phyloP scores from a whole-genome alignment of 2,113 vertebrate genomes.

The Clarias batrachus region DNA sequence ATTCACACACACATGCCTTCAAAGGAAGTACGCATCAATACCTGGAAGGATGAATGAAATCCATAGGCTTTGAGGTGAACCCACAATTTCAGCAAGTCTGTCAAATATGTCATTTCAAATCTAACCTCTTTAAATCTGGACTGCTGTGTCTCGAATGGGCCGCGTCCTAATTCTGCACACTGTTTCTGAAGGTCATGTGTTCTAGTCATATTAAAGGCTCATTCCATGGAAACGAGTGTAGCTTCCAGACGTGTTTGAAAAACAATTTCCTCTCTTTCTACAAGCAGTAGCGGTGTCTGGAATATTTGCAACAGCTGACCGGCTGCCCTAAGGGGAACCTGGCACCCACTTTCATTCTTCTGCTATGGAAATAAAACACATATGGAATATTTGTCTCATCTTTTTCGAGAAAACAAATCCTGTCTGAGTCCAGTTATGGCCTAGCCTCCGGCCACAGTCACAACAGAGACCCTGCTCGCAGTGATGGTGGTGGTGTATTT shows the following conservation, averaged over 20 bases:
- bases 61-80: constrained; percentile 45
- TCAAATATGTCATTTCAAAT: constrained; percentile 7
- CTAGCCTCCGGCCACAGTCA: neutral
- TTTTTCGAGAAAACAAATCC: constrained; percentile 22
- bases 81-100: constrained; percentile 37
- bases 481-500: constrained; percentile 18
- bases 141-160: neutral
- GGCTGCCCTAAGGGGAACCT: constrained; percentile 43
- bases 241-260: constrained; percentile 45
- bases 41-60: constrained; percentile 14
- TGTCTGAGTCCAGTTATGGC: constrained; percentile 26
- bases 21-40: constrained; percentile 22
- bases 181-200: constrained; percentile 35
- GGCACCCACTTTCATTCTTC: constrained; percentile 24
- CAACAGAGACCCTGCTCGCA: neutral
- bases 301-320: constrained; percentile 43
- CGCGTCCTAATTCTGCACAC: neutral
- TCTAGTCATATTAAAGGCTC: constrained; percentile 44
- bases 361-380: constrained; percentile 37
- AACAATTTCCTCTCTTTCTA: constrained; percentile 51
- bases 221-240: constrained; percentile 27
- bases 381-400: constrained; percentile 43
- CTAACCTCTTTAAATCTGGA: constrained; percentile 5
- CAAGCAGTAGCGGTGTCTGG: constrained; percentile 45
- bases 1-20: constrained; percentile 34